Evolutionary conservation across 2,888 invertebrate species (phyloP), one percentile per base, ranked within the genome.

Genomic region (Catocala sponsa): DNA sequence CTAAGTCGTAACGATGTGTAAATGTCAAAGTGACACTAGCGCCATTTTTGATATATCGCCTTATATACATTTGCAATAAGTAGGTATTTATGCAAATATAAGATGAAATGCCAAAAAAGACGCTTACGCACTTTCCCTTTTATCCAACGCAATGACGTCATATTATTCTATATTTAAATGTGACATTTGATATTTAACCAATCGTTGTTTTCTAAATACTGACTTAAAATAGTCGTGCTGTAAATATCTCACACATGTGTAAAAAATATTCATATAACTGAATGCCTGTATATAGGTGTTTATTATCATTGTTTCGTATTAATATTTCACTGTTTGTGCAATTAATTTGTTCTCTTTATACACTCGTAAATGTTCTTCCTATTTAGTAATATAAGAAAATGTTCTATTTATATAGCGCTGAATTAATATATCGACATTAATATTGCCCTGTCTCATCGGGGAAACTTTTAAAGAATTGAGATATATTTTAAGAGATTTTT

Each of bases 401-500:
- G 82, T 84, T 92, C 82, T 93, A 92, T 92, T 91, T 93, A 91
- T 90, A 90, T 86, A 82, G 84, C 79, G 84, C 87, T 86, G 83
- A 87, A 78, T 78, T 86, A 82, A 85, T 87, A 88, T 89, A 88
- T 88, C 82, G 76, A 83, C 78, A 81, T 87, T 78, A 83, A 15
- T 15, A 25, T 77, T 81, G 74, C 78, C 84, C 87, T 83, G 79
- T 74, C 75, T 79, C 75, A 75, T 75, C 74, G 81, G 86, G 86
- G 83, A 80, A 49, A 75, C 64, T 85, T 83, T 84, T 70, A 84
- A 86, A 86, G 83, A 89, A 88, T 90, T 88, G 90, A 93, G 89
- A 92, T 92, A 92, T 94, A 93, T 94, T 94, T 94, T 94, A 93
- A 90, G 92, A 94, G 90, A 93, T 91, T 90, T 94, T 92, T 94